Percentiles rank a stretch among this genome's conserved stretches.
These are phyloP conservation scores for Coracopsis vasa DNA, from an alignment of 2,113 vertebrate species.

Conservation along the genomic window DNA sequence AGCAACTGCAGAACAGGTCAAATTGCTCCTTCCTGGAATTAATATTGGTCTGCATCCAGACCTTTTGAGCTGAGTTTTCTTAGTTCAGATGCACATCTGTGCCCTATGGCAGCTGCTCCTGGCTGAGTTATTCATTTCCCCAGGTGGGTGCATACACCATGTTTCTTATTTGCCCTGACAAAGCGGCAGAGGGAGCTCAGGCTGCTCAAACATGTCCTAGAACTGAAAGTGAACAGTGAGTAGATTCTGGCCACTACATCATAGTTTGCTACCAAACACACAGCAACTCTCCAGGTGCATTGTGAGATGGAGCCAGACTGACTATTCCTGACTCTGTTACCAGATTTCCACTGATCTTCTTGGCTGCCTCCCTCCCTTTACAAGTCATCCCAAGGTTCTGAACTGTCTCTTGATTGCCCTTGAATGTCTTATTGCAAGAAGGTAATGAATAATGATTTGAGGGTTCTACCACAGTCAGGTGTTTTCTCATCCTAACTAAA, in stretches of 20 bases:
- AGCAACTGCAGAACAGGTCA: not conserved
- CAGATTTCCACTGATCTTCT: not conserved
- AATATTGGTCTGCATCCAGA: not conserved
- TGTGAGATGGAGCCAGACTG: not conserved
- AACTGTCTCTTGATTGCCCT: not conserved
- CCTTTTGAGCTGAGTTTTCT: not conserved
- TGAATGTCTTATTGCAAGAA: not conserved
- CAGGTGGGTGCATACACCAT: not conserved
- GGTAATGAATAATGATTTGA: not conserved
- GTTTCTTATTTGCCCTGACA: not conserved
- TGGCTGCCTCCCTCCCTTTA: not conserved
- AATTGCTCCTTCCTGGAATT: not conserved
- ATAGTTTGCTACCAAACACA: not conserved
- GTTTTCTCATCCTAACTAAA: not conserved
- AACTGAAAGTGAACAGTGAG: not conserved
- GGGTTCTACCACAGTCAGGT: too few relatives aligned
- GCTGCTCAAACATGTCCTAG: not conserved
- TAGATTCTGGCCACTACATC: not conserved
- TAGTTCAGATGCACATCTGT: not conserved
- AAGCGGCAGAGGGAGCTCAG: not conserved
- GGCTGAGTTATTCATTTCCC: not conserved
- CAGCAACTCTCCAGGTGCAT: not conserved
- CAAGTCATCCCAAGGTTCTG: not conserved
- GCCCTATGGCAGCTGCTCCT: not conserved
- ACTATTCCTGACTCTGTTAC: not conserved